These are phyloP conservation scores for Barbus barbus DNA, from an alignment of 2,113 vertebrate genomes.

Conservation along the genomic window DNA sequence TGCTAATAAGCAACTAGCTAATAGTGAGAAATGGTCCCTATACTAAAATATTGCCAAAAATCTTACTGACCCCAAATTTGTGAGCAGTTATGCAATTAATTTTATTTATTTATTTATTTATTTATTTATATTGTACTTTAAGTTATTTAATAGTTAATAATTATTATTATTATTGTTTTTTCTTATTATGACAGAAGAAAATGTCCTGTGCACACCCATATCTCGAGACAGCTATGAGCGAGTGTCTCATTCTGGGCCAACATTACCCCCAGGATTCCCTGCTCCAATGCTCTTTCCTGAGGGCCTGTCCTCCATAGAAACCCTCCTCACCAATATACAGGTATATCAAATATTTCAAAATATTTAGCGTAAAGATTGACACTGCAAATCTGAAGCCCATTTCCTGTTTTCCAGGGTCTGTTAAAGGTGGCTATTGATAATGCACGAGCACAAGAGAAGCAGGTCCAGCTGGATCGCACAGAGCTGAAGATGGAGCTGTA, in stretches of 20 bases:
- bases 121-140: no score
- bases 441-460: conserved; percentile 96
- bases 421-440: conserved; percentile 98
- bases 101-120: no score
- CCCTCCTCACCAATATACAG: conserved; percentile 99
- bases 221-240: conserved; percentile 93
- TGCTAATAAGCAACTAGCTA: no score
- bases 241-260: conserved; percentile 88
- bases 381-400: background rate
- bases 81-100: background rate
- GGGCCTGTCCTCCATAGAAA: conserved; percentile 98
- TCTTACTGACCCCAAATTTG: background rate
- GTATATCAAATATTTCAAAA: conserved; percentile 66
- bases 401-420: conserved; percentile 85
- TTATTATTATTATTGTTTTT: background rate
- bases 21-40: no score
- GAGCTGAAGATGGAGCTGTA: conserved; percentile 99
- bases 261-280: conserved; percentile 90
- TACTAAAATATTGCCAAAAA: no score
- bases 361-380: no score
- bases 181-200: conserved; percentile 82
- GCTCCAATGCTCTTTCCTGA: conserved; percentile 96
- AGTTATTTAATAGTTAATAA: no score
- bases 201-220: conserved; percentile 86
- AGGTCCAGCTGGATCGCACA: conserved; percentile 96